phyloP scores from a whole-genome alignment of 2,797 vertebrate species.

The Protosalanx chinensis region DNA sequence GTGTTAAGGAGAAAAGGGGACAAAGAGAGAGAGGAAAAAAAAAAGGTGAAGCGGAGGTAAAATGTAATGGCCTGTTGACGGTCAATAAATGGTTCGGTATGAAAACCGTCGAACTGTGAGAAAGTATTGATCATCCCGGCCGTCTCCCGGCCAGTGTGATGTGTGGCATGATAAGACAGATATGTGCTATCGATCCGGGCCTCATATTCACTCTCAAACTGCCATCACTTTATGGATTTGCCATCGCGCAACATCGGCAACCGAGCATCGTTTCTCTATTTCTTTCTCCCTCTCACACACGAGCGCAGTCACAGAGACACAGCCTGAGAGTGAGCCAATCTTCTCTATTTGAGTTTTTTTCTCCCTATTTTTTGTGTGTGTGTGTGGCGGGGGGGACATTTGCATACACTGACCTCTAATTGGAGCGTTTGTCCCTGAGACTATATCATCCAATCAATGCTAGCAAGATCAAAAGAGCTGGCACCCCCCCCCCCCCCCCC shows the following conservation, averaged over 20 bases:
- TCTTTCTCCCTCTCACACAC: background rate
- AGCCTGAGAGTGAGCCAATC: constrained; percentile 8
- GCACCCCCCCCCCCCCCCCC: constrained; percentile 12
- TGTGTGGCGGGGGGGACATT: constrained; percentile 29
- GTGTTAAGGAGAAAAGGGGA: background rate
- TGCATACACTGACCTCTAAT: constrained; percentile 52
- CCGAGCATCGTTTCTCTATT: background rate
- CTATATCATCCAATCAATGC: constrained; percentile 53
- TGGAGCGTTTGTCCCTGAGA: constrained; percentile 27
- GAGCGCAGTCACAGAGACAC: constrained; percentile 1
- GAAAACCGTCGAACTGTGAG: background rate
- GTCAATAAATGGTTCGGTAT: constrained; percentile 2
- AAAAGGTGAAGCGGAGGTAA: background rate
- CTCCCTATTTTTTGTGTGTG: background rate
- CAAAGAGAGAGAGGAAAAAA: background rate
- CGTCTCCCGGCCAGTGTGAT: background rate
- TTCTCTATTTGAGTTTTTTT: constrained; percentile 19
- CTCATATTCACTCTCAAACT: constrained; percentile 11
- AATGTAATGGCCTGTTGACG: background rate
- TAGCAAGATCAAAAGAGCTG: constrained; percentile 44
- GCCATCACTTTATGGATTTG: background rate
- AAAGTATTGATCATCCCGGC: background rate
- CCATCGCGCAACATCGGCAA: background rate
- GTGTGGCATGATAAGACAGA: constrained; percentile 20
- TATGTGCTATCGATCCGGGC: constrained; percentile 31